phyloP scores from a whole-genome alignment of 2,888 invertebrate species.

The Tipula confusa region DNA sequence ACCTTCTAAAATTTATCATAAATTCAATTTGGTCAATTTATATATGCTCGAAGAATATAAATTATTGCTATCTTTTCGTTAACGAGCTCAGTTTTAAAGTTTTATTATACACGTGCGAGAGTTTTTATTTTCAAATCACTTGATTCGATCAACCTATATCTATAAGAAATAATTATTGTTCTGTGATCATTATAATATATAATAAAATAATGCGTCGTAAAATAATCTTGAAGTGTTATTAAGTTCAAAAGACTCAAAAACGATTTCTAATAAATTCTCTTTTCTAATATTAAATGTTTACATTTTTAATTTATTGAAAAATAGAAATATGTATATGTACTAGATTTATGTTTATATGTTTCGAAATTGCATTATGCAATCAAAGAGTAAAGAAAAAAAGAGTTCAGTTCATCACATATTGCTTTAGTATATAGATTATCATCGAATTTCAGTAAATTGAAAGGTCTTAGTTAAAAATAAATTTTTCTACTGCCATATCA shows the following conservation, averaged over 20 bases:
- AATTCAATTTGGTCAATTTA: no score
- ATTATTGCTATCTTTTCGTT: no score
- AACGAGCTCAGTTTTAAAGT: no score
- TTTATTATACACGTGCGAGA: neutral
- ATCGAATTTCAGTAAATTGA: neutral
- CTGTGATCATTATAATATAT: neutral
- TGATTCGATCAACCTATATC: neutral
- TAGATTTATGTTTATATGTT: neutral
- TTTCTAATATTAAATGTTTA: neutral
- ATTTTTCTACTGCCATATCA: neutral
- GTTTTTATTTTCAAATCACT: neutral
- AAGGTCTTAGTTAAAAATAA: neutral
- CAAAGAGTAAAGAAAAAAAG: neutral
- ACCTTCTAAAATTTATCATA: no score
- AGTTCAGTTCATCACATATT: neutral
- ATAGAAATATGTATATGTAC: slow-evolving; percentile 5
- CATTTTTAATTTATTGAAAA: neutral
- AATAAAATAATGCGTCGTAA: neutral
- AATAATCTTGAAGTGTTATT: neutral
- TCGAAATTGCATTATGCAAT: neutral
- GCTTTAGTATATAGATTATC: neutral
- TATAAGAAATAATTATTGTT: neutral
- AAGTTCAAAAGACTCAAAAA: slow-evolving; percentile 1
- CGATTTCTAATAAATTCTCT: neutral
- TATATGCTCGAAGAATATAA: no score